phyloP scores from a whole-genome alignment of 2,797 vertebrate species.

The Melopsittacus undulatus region DNA sequence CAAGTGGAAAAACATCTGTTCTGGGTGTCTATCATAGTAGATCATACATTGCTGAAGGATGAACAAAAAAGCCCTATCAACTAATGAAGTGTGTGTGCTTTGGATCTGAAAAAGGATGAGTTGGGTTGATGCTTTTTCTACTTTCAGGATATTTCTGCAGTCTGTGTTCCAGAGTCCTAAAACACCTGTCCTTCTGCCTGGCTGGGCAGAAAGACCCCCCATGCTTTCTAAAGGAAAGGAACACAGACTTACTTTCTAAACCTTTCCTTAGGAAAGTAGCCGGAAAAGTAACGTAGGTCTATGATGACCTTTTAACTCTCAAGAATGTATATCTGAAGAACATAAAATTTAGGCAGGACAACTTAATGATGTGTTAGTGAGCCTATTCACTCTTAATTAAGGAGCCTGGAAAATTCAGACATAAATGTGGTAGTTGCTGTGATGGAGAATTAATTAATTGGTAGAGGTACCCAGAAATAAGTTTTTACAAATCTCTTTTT shows the following conservation, averaged over 20 bases:
- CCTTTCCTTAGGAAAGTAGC: neutral
- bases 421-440: neutral
- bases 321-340: neutral
- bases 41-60: neutral
- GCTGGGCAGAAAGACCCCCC: neutral
- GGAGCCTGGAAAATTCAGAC: neutral
- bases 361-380: neutral
- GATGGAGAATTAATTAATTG: neutral
- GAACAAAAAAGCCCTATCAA: neutral
- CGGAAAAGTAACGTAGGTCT: neutral
- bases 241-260: neutral
- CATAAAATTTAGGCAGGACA: neutral
- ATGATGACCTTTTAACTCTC: neutral
- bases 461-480: neutral
- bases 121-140: neutral
- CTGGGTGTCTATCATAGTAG: neutral
- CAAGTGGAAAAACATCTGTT: neutral
- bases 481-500: neutral
- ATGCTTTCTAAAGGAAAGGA: neutral
- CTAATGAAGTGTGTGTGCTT: neutral
- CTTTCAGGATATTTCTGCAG: neutral
- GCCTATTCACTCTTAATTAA: neutral
- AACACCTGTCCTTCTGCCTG: neutral
- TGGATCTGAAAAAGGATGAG: neutral
- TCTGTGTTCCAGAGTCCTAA: neutral